Evolutionary conservation across 2,113 vertebrate genomes (phyloP), one percentile per base, ranked within the genome.

Genomic region (Misgurnus mizolepis): DNA sequence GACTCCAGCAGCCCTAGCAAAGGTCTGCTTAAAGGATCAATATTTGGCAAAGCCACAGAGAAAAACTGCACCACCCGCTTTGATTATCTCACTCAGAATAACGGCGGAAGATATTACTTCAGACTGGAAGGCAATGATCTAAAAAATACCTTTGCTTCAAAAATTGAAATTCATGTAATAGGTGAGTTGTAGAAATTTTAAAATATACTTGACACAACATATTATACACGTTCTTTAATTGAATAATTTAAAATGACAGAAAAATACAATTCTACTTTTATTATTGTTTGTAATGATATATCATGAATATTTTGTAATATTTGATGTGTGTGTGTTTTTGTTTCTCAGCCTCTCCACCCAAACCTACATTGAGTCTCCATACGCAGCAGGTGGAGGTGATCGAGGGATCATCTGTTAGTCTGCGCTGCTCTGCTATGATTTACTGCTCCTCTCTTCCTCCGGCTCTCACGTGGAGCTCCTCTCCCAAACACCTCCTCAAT

Each of bases 381-480:
- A 34, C 39, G 15, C 58, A 34, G 14, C 58, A 78, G 80, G 3
- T 40, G 47, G 34, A 67, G 64, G 72, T 71, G 45, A 41, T 2
- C 15, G 74, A 82, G 39, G 80, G 67, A 27, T 58, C n/a, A 9
- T 78, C 73, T 55, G 45, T 64, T 12, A 82, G 7, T 64, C 66
- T 81, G 15, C 6, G 65, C 41, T 82, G 81, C 49, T 79, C 70
- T n/a, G 66, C 56, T 56, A n/a, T 27, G 9, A 62, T 73, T 58
- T 45, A 45, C 8, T 83, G 82, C 70, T 40, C 72, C 39, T 65
- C n/a, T 43, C 17, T 11, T 41, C 82, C 47, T 12, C 71, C 82
- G 0, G 10, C 8, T 75, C 61, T 83, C 17, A 69, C 39, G 49
- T 80, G 77, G 82, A 83, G 49, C 76, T 45, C 41, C 3, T 27